phyloP scores from a whole-genome alignment of 2,797 vertebrate genomes.

The Poecilia wingei region DNA sequence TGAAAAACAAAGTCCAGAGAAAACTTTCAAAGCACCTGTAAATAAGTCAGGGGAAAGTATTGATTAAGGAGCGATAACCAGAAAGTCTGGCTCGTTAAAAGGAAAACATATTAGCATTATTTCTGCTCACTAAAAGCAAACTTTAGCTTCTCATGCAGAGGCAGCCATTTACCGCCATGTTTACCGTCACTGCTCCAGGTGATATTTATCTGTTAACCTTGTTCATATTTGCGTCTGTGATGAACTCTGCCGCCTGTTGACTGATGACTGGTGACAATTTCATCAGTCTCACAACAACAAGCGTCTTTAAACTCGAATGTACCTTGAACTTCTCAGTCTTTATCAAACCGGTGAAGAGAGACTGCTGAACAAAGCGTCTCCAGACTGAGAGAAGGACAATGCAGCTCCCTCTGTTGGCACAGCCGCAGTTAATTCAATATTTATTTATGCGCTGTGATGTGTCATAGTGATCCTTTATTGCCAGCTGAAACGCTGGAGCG shows the following conservation, averaged over 20 bases:
- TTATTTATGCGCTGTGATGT: slow-evolving; percentile 19
- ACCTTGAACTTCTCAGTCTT: neutral
- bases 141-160: neutral
- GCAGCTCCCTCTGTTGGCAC: neutral
- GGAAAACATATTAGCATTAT: neutral
- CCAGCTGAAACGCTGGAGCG: neutral
- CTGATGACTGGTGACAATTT: neutral
- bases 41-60: neutral
- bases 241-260: neutral
- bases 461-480: slow-evolving; percentile 4
- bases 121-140: neutral
- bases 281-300: neutral
- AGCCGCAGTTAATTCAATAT: neutral
- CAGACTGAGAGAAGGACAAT: neutral
- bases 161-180: neutral
- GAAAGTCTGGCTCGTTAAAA: neutral
- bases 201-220: slow-evolving; percentile 3
- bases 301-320: neutral
- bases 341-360: neutral
- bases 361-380: neutral
- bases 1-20: neutral
- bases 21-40: neutral
- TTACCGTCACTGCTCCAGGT: neutral
- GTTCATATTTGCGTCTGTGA: slow-evolving; percentile 4
- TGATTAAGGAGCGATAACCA: neutral